Conservation (phyloP, 2,113 vertebrate genomes). For the Dasyprocta punctata region DNA sequence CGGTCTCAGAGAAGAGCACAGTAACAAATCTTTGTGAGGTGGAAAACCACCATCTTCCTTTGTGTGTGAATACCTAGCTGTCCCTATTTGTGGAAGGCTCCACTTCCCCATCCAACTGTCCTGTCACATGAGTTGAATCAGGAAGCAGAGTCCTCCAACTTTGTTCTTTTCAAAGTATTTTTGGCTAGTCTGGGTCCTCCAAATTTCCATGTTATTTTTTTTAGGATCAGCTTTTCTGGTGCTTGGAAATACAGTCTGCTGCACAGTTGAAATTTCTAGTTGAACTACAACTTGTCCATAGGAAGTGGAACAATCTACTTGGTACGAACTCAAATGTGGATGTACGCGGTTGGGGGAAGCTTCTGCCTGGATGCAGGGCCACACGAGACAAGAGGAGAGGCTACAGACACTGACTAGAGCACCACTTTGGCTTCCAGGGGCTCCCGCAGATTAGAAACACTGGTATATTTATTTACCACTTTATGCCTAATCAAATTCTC, state of each 20-base stretch:
- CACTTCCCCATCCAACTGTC: not conserved
- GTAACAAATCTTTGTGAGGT: not conserved
- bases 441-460: not conserved
- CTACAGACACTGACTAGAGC: not conserved
- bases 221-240: not conserved
- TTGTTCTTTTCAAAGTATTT: not conserved
- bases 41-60: not conserved
- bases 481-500: not conserved
- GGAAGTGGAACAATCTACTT: not conserved
- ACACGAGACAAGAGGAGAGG: not conserved
- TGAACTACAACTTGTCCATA: not conserved
- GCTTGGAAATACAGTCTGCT: not conserved
- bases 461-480: not conserved
- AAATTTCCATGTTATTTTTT: not conserved
- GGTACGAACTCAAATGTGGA: not conserved
- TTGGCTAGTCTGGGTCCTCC: not conserved
- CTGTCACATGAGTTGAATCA: not conserved
- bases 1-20: not conserved
- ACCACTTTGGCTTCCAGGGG: not conserved
- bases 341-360: not conserved
- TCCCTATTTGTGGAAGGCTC: not conserved
- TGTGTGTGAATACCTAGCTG: not conserved
- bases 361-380: not conserved
- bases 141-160: not conserved
- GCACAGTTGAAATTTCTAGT: not conserved